Evolutionary conservation across 2,797 vertebrate species (phyloP).

Genomic region (Brachymystax lenok): DNA sequence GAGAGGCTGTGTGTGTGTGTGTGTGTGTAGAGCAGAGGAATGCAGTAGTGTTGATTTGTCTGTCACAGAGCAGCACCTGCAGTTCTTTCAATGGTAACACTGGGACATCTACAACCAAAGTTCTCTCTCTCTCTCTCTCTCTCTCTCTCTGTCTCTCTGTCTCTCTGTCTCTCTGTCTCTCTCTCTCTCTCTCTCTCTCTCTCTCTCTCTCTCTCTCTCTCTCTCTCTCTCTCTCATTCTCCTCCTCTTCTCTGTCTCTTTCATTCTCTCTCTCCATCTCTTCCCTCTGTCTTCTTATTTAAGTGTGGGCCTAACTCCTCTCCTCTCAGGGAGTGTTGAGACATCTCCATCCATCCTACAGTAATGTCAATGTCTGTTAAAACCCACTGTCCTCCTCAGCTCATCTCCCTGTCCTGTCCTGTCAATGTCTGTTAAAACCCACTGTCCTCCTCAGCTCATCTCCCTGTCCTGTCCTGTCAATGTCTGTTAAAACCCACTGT

Average conservation of each 20-base stretch:
- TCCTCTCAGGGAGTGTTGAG: slow-evolving; percentile 50
- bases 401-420: neutral
- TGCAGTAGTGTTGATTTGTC: slow-evolving; percentile 40
- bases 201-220: accelerated
- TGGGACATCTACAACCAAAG: slow-evolving; percentile 62
- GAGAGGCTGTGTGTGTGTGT: too few species aligned
- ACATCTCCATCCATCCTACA: slow-evolving; percentile 58
- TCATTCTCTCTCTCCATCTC: neutral
- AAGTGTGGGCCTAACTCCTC: slow-evolving; percentile 1
- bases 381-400: neutral
- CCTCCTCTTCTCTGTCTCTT: too few species aligned
- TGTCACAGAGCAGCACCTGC: slow-evolving; percentile 59
- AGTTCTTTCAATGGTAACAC: slow-evolving; percentile 64
- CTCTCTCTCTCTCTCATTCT: accelerated
- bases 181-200: too few species aligned
- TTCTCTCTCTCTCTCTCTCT: slow-evolving; percentile 18
- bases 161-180: too few species aligned
- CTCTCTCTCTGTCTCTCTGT: too few species aligned
- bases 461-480: too few species aligned
- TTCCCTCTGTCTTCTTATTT: neutral
- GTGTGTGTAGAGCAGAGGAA: slow-evolving; percentile 30
- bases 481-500: slow-evolving; percentile 21
- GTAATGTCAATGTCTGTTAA: slow-evolving; percentile 67
- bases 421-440: neutral
- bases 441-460: too few species aligned